Percentiles rank a stretch among this genome's conserved stretches.
These are phyloP conservation scores for Girardinichthys multiradiatus DNA, from an alignment of 2,113 vertebrate species.

Conservation along the genomic window DNA sequence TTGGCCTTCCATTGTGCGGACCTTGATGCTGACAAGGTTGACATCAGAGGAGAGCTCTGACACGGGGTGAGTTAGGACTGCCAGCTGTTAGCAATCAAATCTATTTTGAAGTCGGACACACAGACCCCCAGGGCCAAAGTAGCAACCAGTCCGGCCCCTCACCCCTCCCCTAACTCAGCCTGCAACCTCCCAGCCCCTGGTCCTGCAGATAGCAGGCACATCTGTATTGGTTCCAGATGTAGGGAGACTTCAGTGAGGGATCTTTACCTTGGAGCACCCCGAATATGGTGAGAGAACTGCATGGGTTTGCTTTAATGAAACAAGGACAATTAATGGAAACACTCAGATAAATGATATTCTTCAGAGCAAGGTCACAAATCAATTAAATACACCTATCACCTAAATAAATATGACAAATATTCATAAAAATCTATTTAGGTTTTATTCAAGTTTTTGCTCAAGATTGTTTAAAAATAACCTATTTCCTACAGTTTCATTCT, in stretches of 20 bases:
- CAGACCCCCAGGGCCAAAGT: conserved; percentile 83
- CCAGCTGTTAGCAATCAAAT: conserved; percentile 87
- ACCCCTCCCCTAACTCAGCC: conserved; percentile 46
- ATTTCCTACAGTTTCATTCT: neutral
- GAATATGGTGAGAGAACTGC: conserved; percentile 57
- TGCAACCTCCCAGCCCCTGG: conserved; percentile 69
- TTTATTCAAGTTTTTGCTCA: neutral
- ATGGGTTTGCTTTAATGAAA: conserved; percentile 19
- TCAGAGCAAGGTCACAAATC: neutral
- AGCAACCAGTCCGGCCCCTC: conserved; percentile 74
- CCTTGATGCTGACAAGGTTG: conserved; percentile 85
- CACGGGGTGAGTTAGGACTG: conserved; percentile 84
- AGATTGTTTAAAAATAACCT: neutral
- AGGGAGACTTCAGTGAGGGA: conserved; percentile 46
- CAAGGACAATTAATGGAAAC: conserved; percentile 11
- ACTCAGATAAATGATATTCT: neutral
- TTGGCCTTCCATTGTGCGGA: conserved; percentile 74
- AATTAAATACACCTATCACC: neutral
- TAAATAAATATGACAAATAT: too few species aligned
- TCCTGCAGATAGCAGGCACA: conserved; percentile 74
- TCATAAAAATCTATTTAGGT: neutral
- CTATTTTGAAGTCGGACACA: conserved; percentile 87
- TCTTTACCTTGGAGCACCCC: conserved; percentile 75
- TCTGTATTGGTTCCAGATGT: conserved; percentile 85
- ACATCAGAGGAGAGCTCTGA: conserved; percentile 84